Percentiles rank a stretch among this genome's conserved stretches.
These are phyloP conservation scores for Brachionus asplanchnoidis DNA, from an alignment of 1,140 invertebrate genomes.

Conservation along the genomic window DNA sequence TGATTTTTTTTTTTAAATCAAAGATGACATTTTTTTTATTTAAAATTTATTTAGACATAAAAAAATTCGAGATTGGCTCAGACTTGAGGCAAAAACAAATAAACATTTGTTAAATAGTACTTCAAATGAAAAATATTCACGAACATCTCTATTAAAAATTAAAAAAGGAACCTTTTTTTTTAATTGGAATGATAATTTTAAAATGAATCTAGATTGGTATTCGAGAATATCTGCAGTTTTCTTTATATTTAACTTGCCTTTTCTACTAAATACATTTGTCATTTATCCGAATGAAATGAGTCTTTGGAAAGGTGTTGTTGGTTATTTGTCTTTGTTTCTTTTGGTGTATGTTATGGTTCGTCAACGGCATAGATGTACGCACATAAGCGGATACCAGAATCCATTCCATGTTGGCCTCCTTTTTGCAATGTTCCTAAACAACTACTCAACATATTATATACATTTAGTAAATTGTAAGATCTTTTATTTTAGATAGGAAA, in stretches of 20 bases:
- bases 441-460: background rate
- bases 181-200: background rate
- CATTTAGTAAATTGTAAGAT: background rate
- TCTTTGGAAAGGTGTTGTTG: background rate
- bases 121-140: background rate
- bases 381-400: conserved; percentile 35
- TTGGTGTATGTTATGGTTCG: background rate
- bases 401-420: background rate
- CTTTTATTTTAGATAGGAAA: background rate
- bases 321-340: background rate
- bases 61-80: conserved; percentile 24
- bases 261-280: conserved; percentile 17
- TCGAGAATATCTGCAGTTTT: background rate
- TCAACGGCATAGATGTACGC: conserved; percentile 6
- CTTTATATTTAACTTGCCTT: background rate
- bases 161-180: conserved; percentile 28
- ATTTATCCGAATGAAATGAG: conserved; percentile 18
- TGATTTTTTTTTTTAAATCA: background rate
- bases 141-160: conserved; percentile 13
- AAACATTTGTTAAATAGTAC: background rate
- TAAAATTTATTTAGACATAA: background rate
- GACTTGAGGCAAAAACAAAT: conserved; percentile 15
- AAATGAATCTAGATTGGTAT: conserved; percentile 27
- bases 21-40: too few relatives aligned
- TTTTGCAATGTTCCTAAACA: background rate